Percentiles rank a stretch among this genome's conserved stretches.
These are phyloP conservation scores for Proterorhinus semilunaris DNA, from an alignment of 2,113 vertebrate genomes.

Conservation along the genomic window DNA sequence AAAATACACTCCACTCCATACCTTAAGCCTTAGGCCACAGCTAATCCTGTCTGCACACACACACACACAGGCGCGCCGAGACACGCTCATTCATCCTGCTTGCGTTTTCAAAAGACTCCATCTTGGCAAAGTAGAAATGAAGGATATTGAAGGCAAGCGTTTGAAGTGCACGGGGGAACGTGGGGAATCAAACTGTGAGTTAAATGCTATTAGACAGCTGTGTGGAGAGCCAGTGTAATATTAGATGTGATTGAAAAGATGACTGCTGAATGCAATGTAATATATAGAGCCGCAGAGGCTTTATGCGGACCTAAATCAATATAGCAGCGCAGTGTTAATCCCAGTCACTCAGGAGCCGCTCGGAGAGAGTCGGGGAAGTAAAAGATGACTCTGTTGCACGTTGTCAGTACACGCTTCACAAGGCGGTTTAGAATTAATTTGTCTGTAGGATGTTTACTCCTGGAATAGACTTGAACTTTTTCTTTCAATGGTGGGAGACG, in stretches of 20 bases:
- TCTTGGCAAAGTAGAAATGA: conserved; percentile 69
- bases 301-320: conserved; percentile 71
- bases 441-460: neutral
- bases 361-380: conserved; percentile 17
- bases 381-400: neutral
- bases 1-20: conserved; percentile 76
- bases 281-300: conserved; percentile 66
- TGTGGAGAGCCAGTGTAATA: conserved; percentile 73
- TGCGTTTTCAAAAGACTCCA: conserved; percentile 74
- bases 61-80: conserved; percentile 23
- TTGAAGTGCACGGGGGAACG: conserved; percentile 73
- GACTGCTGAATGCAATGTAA: conserved; percentile 70
- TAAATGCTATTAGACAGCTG: conserved; percentile 78
- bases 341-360: conserved; percentile 33
- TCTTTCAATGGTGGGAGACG: neutral
- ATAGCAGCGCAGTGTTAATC: conserved; percentile 58
- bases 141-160: conserved; percentile 71
- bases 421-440: conserved; percentile 15
- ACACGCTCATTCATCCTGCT: conserved; percentile 62
- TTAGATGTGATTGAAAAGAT: conserved; percentile 78
- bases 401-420: conserved; percentile 1
- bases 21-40: conserved; percentile 75
- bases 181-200: conserved; percentile 73
- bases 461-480: neutral
- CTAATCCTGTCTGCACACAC: conserved; percentile 70